Evolutionary conservation across 2,888 invertebrate species (phyloP), one percentile per base, ranked within the genome.

Genomic region (Drosophila falleni): DNA sequence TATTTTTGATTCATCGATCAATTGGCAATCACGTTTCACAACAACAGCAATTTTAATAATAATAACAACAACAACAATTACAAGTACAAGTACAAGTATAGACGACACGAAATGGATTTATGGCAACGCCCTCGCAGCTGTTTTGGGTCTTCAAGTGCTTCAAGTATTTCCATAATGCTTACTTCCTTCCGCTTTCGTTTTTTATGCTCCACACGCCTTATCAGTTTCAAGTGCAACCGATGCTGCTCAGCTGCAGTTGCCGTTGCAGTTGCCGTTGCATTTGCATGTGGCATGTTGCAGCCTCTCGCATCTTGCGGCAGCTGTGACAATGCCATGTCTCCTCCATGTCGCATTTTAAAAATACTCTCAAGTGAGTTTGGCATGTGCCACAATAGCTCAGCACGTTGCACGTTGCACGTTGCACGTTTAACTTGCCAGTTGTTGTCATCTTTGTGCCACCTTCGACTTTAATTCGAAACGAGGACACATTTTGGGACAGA

Each of bases 1-100:
- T 76, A 71, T 87, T 81, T 88, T 82, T 67, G 69, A 84, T 89
- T 66, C 71, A 89, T 73, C 72, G 79, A 86, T 83, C 89, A 69
- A 88, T 80, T 76, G 84, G 60, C 76, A 63, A 65, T 85, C 79
- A 80, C 80, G 85, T 83, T 15, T 31, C 64, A 58, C 33, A 9
- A 53, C 49, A 41, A 11, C 53, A 50, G 3, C 13, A 54, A 16
- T 39, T 59, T 16, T 16, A 26, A 9, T 35, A 58, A 26, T 49
- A 69, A 29, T 63, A 60, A 15, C 46, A 41, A n/a, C 60, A 51
- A 15, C 9, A 50, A 13, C n/a, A 54, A 26, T 44, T 58, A 46
- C 46, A 61, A n/a, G 31, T 15, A 37, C 26, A 59, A 54, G 29
- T 35, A 39, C 65, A 33, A 29, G 33, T 44, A 19, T 1, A 37